Conservation (phyloP, 2,888 invertebrate species). For the Melipona bicolor region DNA sequence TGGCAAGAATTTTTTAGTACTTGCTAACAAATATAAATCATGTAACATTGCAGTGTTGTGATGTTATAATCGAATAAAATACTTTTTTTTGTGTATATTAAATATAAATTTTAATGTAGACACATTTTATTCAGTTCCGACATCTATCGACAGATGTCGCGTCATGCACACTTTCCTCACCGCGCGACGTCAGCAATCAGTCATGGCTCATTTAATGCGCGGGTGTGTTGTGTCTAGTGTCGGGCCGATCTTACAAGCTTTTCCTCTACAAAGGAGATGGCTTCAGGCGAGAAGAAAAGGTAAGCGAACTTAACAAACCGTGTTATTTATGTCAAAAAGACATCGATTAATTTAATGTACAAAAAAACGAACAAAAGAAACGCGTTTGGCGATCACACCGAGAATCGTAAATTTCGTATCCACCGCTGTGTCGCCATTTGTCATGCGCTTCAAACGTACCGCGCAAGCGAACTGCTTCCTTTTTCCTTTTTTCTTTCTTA, state of each 20-base stretch:
- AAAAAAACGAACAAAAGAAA: too few species aligned
- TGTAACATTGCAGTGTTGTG: background rate
- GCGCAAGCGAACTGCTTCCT: background rate
- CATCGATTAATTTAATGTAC: background rate
- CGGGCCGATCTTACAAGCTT: slow-evolving; percentile 21
- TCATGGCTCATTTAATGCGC: slow-evolving; percentile 41
- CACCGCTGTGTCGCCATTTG: slow-evolving; percentile 15
- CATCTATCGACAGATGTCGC: slow-evolving; percentile 1
- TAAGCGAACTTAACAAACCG: background rate
- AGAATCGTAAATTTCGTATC: background rate
- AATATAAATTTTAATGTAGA: background rate
- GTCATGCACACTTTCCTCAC: background rate
- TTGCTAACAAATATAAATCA: background rate
- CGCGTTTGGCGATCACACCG: background rate
- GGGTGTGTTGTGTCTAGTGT: slow-evolving; percentile 1
- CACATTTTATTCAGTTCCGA: background rate
- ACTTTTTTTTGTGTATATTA: background rate
- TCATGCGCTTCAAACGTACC: slow-evolving; percentile 15
- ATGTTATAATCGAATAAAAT: background rate
- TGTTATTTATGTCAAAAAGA: background rate
- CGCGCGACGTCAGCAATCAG: slow-evolving; percentile 17
- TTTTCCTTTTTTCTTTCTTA: background rate
- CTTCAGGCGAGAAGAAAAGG: background rate
- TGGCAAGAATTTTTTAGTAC: background rate
- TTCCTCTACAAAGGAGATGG: background rate